Evolutionary conservation across 2,888 invertebrate species (phyloP).

Genomic region (Leucania comma): DNA sequence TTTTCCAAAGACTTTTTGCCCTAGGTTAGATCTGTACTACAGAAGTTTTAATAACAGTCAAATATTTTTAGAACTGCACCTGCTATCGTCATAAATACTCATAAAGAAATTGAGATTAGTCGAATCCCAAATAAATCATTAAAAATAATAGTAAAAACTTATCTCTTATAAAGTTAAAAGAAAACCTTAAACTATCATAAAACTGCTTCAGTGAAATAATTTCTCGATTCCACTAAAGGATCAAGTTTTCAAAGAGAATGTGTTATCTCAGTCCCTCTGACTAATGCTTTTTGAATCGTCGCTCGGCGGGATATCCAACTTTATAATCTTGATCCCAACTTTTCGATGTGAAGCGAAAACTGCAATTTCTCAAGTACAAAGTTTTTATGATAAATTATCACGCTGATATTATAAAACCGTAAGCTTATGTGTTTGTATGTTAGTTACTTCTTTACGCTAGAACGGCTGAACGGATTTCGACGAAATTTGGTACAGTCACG

Average conservation of each 20-base stretch:
- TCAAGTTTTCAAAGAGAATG: slow-evolving; percentile 77
- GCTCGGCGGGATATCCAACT: slow-evolving; percentile 75
- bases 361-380: slow-evolving; percentile 72
- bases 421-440: too few species aligned
- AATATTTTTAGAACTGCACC: background rate
- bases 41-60: too few species aligned
- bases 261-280: slow-evolving; percentile 77
- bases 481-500: too few species aligned
- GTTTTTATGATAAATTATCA: slow-evolving; percentile 60
- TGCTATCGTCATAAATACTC: background rate
- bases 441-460: too few species aligned
- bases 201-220: slow-evolving; percentile 66
- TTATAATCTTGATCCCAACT: slow-evolving; percentile 82
- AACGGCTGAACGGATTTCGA: too few species aligned
- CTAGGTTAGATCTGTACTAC: too few species aligned
- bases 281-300: slow-evolving; percentile 77
- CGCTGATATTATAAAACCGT: slow-evolving; percentile 6
- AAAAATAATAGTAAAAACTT: slow-evolving; percentile 27
- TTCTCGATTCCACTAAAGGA: slow-evolving; percentile 66
- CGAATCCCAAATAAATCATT: slow-evolving; percentile 11
- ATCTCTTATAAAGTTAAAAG: slow-evolving; percentile 18
- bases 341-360: slow-evolving; percentile 75
- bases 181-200: slow-evolving; percentile 55
- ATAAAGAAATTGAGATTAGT: background rate
- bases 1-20: too few species aligned